These are phyloP conservation scores for Cacoxenus indagator DNA, from an alignment of 2,888 invertebrate species.

Conservation along the genomic window DNA sequence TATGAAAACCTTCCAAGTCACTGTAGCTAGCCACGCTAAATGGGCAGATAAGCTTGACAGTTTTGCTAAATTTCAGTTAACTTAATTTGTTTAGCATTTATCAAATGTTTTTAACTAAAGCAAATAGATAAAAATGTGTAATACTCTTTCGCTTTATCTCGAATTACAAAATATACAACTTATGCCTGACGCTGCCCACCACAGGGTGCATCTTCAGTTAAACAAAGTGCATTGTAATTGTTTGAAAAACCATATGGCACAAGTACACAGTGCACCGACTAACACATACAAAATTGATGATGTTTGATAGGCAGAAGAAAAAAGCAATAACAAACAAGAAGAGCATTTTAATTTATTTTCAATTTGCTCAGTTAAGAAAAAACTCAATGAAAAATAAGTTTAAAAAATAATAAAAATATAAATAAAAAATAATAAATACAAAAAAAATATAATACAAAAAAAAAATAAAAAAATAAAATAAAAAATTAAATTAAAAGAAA, in stretches of 20 bases:
- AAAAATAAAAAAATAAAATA: background rate
- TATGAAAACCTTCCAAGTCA: too few relatives aligned
- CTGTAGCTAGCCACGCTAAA: too few relatives aligned
- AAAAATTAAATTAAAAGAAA: background rate
- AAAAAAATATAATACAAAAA: slow-evolving; percentile 23
- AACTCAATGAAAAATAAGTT: too few relatives aligned
- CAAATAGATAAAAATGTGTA: slow-evolving; percentile 41
- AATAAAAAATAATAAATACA: too few relatives aligned
- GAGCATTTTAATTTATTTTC: slow-evolving; percentile 15
- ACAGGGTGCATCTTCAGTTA: background rate
- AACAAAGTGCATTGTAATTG: slow-evolving; percentile 38
- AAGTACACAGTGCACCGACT: too few relatives aligned
- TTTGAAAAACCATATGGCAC: slow-evolving; percentile 13
- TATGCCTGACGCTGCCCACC: slow-evolving; percentile 26
- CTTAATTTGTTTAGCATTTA: too few relatives aligned
- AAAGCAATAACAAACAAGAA: slow-evolving; percentile 29
- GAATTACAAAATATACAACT: slow-evolving; percentile 41
- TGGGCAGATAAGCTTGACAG: too few relatives aligned
- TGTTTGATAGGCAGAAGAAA: slow-evolving; percentile 37
- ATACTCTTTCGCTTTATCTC: slow-evolving; percentile 34
- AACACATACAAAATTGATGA: slow-evolving; percentile 39
- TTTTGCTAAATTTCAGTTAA: too few relatives aligned
- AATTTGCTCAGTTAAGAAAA: slow-evolving; percentile 26
- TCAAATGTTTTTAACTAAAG: too few relatives aligned
- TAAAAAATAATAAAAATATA: too few relatives aligned